These are phyloP conservation scores for Hirtodrosophila alboralis DNA, from an alignment of 2,888 invertebrate species.

Conservation along the genomic window DNA sequence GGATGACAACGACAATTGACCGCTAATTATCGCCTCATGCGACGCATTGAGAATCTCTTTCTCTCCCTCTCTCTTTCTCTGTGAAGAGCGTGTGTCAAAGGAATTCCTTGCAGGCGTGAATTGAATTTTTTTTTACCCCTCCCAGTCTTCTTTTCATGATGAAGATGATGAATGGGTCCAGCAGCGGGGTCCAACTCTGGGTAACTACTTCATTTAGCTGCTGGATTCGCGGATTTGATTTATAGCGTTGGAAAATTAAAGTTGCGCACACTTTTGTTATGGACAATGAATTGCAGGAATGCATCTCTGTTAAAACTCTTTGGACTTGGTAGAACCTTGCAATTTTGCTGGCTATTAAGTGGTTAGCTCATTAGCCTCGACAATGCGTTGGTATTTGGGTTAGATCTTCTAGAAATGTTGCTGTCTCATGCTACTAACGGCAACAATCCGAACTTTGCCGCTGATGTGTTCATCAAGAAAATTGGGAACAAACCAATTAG, in stretches of 20 bases:
- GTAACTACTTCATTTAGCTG: conserved; percentile 54
- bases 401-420: conserved; percentile 33
- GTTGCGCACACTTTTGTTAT: conserved; percentile 59
- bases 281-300: conserved; percentile 68
- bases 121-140: conserved; percentile 72
- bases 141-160: not conserved
- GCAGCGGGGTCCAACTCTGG: conserved; percentile 20
- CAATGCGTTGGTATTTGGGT: conserved; percentile 71
- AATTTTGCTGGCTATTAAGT: conserved; percentile 41
- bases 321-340: conserved; percentile 11
- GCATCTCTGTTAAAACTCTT: conserved; percentile 29
- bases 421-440: conserved; percentile 35
- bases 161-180: conserved; percentile 43
- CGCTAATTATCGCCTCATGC: conserved; percentile 74
- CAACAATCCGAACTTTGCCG: conserved; percentile 32
- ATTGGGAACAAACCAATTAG: conserved; percentile 30
- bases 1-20: conserved; percentile 71
- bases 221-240: conserved; percentile 52
- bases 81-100: conserved; percentile 50
- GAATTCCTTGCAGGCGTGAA: conserved; percentile 72
- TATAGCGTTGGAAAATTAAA: conserved; percentile 58
- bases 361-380: conserved; percentile 65
- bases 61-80: too few relatives aligned
- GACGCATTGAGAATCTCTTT: conserved; percentile 18
- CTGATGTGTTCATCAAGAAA: conserved; percentile 11